Evolutionary conservation across 2,797 vertebrate genomes (phyloP), one percentile per base, ranked within the genome.

Genomic region (Potorous gilbertii): DNA sequence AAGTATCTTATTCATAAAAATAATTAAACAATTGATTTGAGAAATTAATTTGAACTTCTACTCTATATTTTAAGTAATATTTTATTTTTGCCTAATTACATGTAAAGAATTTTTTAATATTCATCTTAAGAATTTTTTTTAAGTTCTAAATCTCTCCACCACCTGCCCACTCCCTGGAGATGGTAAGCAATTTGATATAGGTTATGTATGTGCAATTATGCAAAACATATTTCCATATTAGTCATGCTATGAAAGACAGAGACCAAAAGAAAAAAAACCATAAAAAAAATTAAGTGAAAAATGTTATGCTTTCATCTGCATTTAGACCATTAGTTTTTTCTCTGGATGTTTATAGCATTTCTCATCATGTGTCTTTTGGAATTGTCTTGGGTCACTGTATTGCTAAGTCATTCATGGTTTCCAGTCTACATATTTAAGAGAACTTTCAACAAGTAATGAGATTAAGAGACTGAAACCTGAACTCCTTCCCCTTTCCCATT

Each of bases 21-120:
- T 90, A 96, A 93, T 27, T 46, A 93, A 10, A 94, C n/a, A 96
- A 2, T 91, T 92, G 91, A 90, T 57, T 81, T 89, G 89, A 46
- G 94, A 28, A 96, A 94, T 90, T 54, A 54, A 54, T n/a, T 34
- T 74, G 6, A 62, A 96, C 34, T 29, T 91, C 55, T 34, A 56
- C 55, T 66, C 18, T 1, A 92, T 56, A 96, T 93, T 96, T 95
- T 66, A 93, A 11, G 40, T 87, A 89, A 59, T 74, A 74, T 74
- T 74, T 74, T 74, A 74, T 40, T 81, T 81, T n/a, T 24, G 18
- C n/a, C n/a, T 18, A 81, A 81, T 40, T 40, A 40, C n/a, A 74
- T 1, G 5, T 40, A 74, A 74, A 40, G 18, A 74, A 40, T 46
- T 81, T 81, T 56, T 81, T 81, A 81, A 81, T 16, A 81, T 46